Evolutionary conservation across 2,797 vertebrate species (phyloP), one percentile per base, ranked within the genome.

Genomic region (Helostoma temminkii): DNA sequence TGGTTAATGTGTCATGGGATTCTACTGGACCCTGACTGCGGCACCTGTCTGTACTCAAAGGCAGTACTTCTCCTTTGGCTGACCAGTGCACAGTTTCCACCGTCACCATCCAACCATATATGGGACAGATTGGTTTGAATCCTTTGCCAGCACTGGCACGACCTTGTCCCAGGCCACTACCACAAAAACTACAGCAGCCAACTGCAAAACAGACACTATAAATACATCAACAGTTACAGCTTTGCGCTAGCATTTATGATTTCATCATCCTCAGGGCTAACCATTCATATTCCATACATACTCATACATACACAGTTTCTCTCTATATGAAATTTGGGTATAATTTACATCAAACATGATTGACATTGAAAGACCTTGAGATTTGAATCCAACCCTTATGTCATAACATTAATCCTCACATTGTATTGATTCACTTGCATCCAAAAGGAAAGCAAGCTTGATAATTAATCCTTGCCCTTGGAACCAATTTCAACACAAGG

Each of bases 41-140:
- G 83, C 81, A 71, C 71, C 76, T 76, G 76, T 74, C 78, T 71
- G 59, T 39, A 63, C 73, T 85, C 61, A 76, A 49, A 57, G 21
- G 61, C 56, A 42, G 57, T 58, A 34, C 70, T 39, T 86, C 72
- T 66, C 37, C 37, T 58, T 61, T 88, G 76, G 71, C 79, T 71
- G 47, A 43, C 39, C 0, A 24, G n/a, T 37, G 14, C 37, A 21
- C 55, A 30, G 19, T 55, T 62, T 80, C n/a, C n/a, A n/a, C n/a
- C 83, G 78, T 80, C 52, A 25, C 42, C 19, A 30, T 74, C 74
- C 80, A 83, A 66, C 19, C 39, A 36, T 34, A 28, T 28, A 54
- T 30, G 55, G 50, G 68, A 81, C 80, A 78, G 82, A 77, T 66
- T 82, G 76, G 19, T 49, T 57, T 9, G 3, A 42, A 64, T 24